Evolutionary conservation across 2,888 invertebrate genomes (phyloP).

Genomic region (Saturnia pavonia): DNA sequence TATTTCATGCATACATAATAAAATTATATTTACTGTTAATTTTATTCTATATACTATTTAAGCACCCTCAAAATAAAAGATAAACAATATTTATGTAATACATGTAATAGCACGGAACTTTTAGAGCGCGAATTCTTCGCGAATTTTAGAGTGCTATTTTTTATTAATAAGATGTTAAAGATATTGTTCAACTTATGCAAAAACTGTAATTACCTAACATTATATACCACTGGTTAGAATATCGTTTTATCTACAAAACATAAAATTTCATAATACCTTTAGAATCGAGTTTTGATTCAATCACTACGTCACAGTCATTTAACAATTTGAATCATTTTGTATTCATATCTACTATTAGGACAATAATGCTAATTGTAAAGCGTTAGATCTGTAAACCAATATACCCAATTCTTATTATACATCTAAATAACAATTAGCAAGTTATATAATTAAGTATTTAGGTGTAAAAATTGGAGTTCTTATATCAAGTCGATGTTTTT

Average conservation of each 20-base stretch:
- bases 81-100: too few relatives aligned
- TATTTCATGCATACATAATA: too few relatives aligned
- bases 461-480: background rate
- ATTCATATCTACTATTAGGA: background rate
- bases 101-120: too few relatives aligned
- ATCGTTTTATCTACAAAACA: background rate
- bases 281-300: background rate
- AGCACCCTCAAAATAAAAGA: too few relatives aligned
- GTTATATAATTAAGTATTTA: background rate
- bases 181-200: background rate
- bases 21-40: too few relatives aligned
- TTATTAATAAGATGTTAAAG: background rate
- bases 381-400: background rate
- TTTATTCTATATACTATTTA: too few relatives aligned
- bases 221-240: background rate
- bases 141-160: background rate
- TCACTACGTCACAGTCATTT: background rate
- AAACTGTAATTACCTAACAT: background rate
- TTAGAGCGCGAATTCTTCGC: too few relatives aligned
- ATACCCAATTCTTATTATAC: background rate
- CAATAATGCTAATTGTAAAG: background rate
- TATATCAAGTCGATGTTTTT: too few relatives aligned
- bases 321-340: background rate
- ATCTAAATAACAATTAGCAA: background rate
- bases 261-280: background rate